phyloP scores from a whole-genome alignment of 2,888 invertebrate genomes.

The Limnephilus auricula region DNA sequence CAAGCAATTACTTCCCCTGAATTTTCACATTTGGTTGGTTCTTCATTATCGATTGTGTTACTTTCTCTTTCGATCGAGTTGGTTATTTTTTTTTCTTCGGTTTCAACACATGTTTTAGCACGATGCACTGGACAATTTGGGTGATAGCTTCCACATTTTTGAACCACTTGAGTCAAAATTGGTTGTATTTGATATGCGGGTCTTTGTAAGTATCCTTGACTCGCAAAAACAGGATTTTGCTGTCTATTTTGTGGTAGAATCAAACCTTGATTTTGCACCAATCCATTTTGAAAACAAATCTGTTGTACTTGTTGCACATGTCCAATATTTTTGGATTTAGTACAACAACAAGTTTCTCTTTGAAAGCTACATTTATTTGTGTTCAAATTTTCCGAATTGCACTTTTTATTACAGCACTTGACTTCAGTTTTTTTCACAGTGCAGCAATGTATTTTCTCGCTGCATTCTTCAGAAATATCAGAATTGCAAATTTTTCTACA shows the following conservation, averaged over 20 bases:
- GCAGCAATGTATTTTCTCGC: background rate
- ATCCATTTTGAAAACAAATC: background rate
- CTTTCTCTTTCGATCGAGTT: background rate
- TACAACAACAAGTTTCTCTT: background rate
- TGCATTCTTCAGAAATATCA: background rate
- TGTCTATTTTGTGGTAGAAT: constrained; percentile 1
- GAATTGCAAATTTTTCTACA: background rate
- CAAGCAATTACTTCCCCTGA: background rate
- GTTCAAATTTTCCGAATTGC: background rate
- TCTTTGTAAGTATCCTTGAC: constrained; percentile 17
- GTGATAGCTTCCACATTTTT: background rate
- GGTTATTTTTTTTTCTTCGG: background rate
- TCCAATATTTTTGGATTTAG: background rate
- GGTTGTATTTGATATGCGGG: constrained; percentile 23
- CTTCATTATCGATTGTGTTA: background rate
- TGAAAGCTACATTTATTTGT: background rate
- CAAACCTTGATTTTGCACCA: background rate
- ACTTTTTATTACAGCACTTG: background rate
- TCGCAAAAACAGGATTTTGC: constrained; percentile 8
- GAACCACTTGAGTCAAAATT: constrained; percentile 9
- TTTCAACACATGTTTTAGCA: background rate
- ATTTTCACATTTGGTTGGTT: background rate
- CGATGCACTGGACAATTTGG: constrained; percentile 10
- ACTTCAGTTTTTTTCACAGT: background rate
- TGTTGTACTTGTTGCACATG: background rate